Evolutionary conservation across 1,140 invertebrate genomes (phyloP).

Genomic region (Zaprionus vittiger): DNA sequence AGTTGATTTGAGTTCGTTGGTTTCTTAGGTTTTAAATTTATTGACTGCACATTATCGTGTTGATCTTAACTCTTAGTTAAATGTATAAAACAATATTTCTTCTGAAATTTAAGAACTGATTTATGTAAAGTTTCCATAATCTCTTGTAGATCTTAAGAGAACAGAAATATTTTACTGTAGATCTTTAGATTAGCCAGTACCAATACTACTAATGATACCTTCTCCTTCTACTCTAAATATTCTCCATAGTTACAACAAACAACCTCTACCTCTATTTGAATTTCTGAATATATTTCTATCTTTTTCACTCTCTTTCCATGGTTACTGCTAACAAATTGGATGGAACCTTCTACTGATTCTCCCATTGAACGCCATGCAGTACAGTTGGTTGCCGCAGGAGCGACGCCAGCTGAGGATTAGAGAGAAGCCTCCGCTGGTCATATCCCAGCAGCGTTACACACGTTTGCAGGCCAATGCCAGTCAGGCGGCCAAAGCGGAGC

Average conservation of each 20-base stretch:
- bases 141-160: neutral
- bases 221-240: neutral
- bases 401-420: slow-evolving; percentile 49
- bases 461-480: slow-evolving; percentile 53
- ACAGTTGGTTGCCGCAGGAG: slow-evolving; percentile 68
- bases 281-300: no score
- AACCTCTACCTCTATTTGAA: no score
- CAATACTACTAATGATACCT: neutral
- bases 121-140: neutral
- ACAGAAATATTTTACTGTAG: neutral
- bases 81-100: neutral
- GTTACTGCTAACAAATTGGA: slow-evolving; percentile 22
- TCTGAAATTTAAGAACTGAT: neutral
- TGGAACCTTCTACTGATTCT: neutral
- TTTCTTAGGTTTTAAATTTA: neutral
- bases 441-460: slow-evolving; percentile 51
- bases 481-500: slow-evolving; percentile 44
- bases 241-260: neutral
- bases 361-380: slow-evolving; percentile 47
- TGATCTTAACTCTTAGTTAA: neutral
- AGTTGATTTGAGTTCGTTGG: neutral
- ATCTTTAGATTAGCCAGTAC: neutral
- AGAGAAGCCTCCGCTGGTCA: slow-evolving; percentile 59
- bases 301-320: slow-evolving; percentile 7
- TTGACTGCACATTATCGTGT: neutral